A percentile compares a stretch with the other conserved stretches of the same genome.
These are phyloP conservation scores for Apostichopus parvimensis DNA, from an alignment of 35 echinoderm and acorn worm species.

Conservation along the genomic window DNA sequence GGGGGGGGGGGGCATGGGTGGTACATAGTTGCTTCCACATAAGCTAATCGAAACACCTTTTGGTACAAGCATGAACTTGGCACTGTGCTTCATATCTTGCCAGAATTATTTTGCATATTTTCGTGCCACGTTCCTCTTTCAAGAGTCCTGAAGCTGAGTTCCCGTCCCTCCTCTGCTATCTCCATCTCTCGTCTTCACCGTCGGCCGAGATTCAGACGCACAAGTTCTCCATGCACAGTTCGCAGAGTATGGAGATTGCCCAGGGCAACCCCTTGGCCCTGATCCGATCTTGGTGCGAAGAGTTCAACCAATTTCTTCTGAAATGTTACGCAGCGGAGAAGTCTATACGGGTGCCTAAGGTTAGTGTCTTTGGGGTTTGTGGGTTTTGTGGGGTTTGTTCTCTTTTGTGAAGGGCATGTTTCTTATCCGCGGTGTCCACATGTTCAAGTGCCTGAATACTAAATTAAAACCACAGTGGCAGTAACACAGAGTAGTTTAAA, in stretches of 20 bases:
- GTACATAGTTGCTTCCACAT: too few relatives aligned
- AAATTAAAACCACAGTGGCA: too few relatives aligned
- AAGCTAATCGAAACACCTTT: too few relatives aligned
- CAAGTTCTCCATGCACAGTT: conserved; percentile 56
- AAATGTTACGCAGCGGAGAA: conserved; percentile 44
- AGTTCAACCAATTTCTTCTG: conserved; percentile 60
- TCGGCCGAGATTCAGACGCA: neutral
- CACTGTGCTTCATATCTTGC: too few relatives aligned
- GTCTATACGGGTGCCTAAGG: conserved; percentile 60
- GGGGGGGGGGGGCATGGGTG: too few relatives aligned
- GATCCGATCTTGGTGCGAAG: conserved; percentile 66
- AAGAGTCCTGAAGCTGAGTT: conserved; percentile 35
- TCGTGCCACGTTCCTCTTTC: neutral
- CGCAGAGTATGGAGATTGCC: conserved; percentile 51
- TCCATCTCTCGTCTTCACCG: neutral
- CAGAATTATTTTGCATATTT: too few relatives aligned
- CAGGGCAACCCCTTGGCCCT: conserved; percentile 55
- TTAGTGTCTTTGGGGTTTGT: neutral
- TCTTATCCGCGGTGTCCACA: too few relatives aligned
- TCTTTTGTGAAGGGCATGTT: neutral
- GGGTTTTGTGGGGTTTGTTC: neutral
- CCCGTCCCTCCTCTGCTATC: neutral
- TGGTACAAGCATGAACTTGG: too few relatives aligned
- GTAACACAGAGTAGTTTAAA: too few relatives aligned
- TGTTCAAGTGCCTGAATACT: too few relatives aligned